phyloP scores from a whole-genome alignment of 1,140 invertebrate genomes.

The Odontomachus brunneus region DNA sequence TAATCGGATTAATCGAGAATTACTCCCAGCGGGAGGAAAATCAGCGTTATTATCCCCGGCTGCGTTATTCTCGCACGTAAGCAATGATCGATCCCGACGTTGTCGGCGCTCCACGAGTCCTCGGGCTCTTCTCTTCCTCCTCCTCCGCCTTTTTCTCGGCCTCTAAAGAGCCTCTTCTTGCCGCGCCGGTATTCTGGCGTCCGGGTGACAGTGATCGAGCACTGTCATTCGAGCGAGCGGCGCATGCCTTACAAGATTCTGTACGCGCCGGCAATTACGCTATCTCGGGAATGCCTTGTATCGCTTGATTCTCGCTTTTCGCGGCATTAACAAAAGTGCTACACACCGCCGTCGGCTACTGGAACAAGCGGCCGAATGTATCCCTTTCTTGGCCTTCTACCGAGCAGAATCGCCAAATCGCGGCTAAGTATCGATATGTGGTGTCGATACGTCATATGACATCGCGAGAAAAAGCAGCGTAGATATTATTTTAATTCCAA shows the following conservation, averaged over 20 bases:
- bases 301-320: conserved; percentile 75
- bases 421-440: neutral
- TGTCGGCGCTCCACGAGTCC: conserved; percentile 59
- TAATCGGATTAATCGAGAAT: conserved; percentile 48
- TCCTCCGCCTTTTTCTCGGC: conserved; percentile 63
- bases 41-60: conserved; percentile 34
- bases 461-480: neutral
- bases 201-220: conserved; percentile 74
- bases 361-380: conserved; percentile 42
- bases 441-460: neutral
- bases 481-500: too few species aligned
- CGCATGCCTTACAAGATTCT: conserved; percentile 75
- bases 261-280: conserved; percentile 76
- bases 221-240: conserved; percentile 72
- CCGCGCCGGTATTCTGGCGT: conserved; percentile 68
- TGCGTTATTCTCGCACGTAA: conserved; percentile 32
- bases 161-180: conserved; percentile 73
- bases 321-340: conserved; percentile 74
- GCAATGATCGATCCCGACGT: conserved; percentile 71
- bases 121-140: conserved; percentile 48
- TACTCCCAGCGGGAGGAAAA: conserved; percentile 35
- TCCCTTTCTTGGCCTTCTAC: neutral
- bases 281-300: conserved; percentile 77
- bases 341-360: conserved; percentile 60
- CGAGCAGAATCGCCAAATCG: neutral